A percentile compares a stretch with the other conserved stretches of the same genome.
Conservation (phyloP, 1,140 invertebrate species). For the Drosophila kikkawai region DNA sequence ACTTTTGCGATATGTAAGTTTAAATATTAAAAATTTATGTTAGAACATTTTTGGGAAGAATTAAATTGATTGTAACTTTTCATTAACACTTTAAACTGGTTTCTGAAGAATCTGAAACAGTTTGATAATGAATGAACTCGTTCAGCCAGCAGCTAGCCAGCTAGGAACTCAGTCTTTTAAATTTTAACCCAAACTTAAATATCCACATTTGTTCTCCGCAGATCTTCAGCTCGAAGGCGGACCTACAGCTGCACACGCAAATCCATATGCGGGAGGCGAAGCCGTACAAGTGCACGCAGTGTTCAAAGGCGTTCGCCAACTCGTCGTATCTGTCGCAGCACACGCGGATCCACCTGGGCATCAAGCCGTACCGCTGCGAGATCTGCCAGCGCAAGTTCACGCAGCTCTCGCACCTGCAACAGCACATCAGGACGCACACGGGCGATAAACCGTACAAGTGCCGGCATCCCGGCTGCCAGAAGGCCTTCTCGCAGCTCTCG, state of each 20-base stretch:
- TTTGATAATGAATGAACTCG: too few relatives aligned
- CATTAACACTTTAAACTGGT: background rate
- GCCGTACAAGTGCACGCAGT: slow-evolving; percentile 99
- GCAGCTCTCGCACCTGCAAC: slow-evolving; percentile 99
- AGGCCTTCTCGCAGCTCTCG: slow-evolving; percentile 99
- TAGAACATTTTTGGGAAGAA: too few relatives aligned
- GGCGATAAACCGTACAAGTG: slow-evolving; percentile 99
- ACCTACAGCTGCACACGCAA: slow-evolving; percentile 98
- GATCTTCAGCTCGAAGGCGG: slow-evolving; percentile 99
- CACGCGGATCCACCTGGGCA: slow-evolving; percentile 98
- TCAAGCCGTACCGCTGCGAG: slow-evolving; percentile 98
- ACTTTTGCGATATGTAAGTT: background rate
- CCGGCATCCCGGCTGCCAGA: slow-evolving; percentile 98
- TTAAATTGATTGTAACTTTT: too few relatives aligned
- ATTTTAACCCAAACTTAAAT: background rate
- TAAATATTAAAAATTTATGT: too few relatives aligned
- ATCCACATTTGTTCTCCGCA: slow-evolving; percentile 86
- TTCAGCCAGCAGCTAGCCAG: slow-evolving; percentile 14
- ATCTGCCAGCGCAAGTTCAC: slow-evolving; percentile 99
- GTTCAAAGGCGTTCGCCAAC: slow-evolving; percentile 99
- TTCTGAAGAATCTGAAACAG: background rate
- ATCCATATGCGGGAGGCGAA: slow-evolving; percentile 99
- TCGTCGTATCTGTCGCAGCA: slow-evolving; percentile 99
- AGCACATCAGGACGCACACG: slow-evolving; percentile 99
- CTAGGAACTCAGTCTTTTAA: background rate